Conservation (phyloP, 2,888 invertebrate genomes). For the Coronaproctus castanopsis region DNA sequence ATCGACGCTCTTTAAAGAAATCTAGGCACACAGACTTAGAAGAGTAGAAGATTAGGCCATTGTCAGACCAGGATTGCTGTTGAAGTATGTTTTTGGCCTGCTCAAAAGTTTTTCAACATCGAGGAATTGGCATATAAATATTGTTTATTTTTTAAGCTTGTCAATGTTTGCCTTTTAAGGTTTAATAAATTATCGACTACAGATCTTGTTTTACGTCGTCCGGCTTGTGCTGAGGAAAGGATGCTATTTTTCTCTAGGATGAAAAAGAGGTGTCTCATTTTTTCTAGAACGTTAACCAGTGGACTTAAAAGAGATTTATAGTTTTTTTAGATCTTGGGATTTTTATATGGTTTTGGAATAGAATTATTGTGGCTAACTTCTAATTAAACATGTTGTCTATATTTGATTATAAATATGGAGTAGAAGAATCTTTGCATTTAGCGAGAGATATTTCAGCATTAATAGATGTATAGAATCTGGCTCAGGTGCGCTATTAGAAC, state of each 20-base stretch:
- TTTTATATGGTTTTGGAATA: neutral
- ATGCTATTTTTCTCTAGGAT: neutral
- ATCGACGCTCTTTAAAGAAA: too few species aligned
- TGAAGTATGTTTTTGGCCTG: too few species aligned
- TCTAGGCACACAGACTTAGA: too few species aligned
- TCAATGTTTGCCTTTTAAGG: neutral
- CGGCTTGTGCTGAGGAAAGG: neutral
- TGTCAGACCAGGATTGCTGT: too few species aligned
- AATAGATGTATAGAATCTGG: neutral
- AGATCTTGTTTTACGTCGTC: neutral
- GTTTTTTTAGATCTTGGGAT: neutral
- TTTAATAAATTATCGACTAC: neutral
- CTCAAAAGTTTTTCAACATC: too few species aligned
- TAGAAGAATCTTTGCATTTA: neutral
- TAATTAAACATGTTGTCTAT: neutral
- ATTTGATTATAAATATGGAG: neutral
- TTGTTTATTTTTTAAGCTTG: neutral
- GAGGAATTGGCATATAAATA: too few species aligned
- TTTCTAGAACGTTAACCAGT: neutral
- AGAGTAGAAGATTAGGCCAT: too few species aligned
- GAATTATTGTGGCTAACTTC: neutral
- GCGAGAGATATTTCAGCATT: neutral
- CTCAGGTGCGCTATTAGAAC: too few species aligned
- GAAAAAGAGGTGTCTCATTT: neutral
- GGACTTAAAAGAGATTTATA: neutral